These are phyloP conservation scores for Quadriops clusia DNA, from an alignment of 2,888 invertebrate species.

Conservation along the genomic window DNA sequence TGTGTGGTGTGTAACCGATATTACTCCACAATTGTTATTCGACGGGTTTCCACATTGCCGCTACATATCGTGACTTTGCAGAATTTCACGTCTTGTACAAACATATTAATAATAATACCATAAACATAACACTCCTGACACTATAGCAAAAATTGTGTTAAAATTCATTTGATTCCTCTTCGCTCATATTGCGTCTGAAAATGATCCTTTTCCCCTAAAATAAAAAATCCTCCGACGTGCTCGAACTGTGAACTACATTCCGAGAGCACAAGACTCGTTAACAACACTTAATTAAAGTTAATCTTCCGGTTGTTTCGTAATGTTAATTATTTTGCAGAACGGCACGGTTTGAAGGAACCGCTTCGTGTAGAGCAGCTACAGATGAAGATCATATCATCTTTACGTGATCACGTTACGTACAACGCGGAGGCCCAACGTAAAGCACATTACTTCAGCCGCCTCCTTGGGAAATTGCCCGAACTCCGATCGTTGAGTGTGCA, in stretches of 20 bases:
- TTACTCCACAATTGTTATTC: constrained; percentile 5
- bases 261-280: background rate
- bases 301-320: too few relatives aligned
- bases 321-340: too few relatives aligned
- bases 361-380: constrained; percentile 89
- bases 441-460: constrained; percentile 86
- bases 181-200: too few relatives aligned
- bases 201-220: too few relatives aligned
- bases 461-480: constrained; percentile 86
- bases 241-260: too few relatives aligned
- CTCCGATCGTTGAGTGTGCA: constrained; percentile 85
- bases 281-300: too few relatives aligned
- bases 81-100: background rate
- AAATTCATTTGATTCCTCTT: too few relatives aligned
- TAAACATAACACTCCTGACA: background rate
- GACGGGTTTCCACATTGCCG: too few relatives aligned
- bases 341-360: constrained; percentile 85
- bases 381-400: constrained; percentile 90
- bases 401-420: constrained; percentile 92
- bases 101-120: background rate
- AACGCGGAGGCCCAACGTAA: constrained; percentile 80
- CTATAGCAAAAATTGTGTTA: background rate
- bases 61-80: constrained; percentile 6
- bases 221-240: too few relatives aligned
- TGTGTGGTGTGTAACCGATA: constrained; percentile 11